These are phyloP conservation scores for Drosophila barbarae DNA, from an alignment of 2,888 invertebrate genomes.

Conservation along the genomic window DNA sequence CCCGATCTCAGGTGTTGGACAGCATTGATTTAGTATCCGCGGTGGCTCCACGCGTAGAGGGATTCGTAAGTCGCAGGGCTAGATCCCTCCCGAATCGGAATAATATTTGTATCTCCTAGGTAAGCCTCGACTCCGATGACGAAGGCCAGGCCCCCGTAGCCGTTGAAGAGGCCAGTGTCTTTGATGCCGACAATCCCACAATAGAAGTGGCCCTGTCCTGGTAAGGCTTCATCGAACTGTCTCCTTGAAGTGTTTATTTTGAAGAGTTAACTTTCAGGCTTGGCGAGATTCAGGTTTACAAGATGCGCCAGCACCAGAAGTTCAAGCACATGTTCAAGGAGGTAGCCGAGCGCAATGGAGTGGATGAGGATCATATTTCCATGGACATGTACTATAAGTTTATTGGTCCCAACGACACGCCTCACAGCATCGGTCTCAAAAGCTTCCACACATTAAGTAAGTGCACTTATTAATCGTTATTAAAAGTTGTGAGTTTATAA, in stretches of 20 bases:
- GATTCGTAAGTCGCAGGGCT: constrained; percentile 54
- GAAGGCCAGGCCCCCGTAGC: constrained; percentile 10
- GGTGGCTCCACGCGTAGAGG: constrained; percentile 64
- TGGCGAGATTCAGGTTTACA: constrained; percentile 66
- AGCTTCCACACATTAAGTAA: constrained; percentile 72
- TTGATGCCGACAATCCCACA: constrained; percentile 70
- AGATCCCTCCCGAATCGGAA: background rate
- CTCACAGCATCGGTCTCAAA: constrained; percentile 69
- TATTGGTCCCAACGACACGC: constrained; percentile 66
- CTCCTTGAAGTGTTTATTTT: background rate
- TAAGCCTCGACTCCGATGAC: constrained; percentile 65
- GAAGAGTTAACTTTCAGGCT: constrained; percentile 48
- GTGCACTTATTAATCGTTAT: constrained; percentile 9
- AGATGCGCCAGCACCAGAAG: constrained; percentile 74
- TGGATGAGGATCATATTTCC: constrained; percentile 55
- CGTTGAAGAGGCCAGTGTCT: constrained; percentile 14
- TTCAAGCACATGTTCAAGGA: constrained; percentile 68
- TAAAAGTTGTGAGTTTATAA: background rate
- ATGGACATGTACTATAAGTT: constrained; percentile 69
- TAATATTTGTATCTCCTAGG: constrained; percentile 30
- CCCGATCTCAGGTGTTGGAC: constrained; percentile 56
- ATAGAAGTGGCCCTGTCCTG: constrained; percentile 69
- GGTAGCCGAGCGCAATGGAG: constrained; percentile 69
- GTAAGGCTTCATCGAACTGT: constrained; percentile 15
- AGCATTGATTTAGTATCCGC: constrained; percentile 68